phyloP scores from a whole-genome alignment of 2,888 invertebrate species.

The Branchinecta sandiegonensis region DNA sequence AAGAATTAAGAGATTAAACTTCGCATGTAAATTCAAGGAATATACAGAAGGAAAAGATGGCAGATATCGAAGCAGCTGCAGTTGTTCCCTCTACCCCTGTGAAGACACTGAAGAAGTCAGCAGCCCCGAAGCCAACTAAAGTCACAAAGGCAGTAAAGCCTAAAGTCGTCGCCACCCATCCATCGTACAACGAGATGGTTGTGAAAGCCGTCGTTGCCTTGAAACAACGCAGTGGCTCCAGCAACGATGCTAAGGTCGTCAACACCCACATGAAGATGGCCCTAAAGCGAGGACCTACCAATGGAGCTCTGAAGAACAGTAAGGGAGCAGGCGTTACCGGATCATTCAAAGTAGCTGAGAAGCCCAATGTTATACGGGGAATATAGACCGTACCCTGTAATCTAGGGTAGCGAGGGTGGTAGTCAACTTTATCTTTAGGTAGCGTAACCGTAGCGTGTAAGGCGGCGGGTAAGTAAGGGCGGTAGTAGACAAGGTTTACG shows the following conservation, averaged over 20 bases:
- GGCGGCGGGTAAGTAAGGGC: no score
- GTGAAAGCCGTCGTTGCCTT: slow-evolving; percentile 32
- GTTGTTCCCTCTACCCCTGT: neutral
- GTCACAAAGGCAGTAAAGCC: slow-evolving; percentile 22
- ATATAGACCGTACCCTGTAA: no score
- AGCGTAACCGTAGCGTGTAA: no score
- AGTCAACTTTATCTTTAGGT: no score
- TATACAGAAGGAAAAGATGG: neutral
- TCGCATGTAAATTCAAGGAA: no score
- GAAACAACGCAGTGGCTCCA: slow-evolving; percentile 36
- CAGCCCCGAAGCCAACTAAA: slow-evolving; percentile 21
- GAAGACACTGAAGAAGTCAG: neutral
- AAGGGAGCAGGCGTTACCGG: slow-evolving; percentile 29
- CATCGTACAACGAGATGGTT: slow-evolving; percentile 35
- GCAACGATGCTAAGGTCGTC: slow-evolving; percentile 31
- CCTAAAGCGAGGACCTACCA: slow-evolving; percentile 32
- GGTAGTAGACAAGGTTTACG: no score
- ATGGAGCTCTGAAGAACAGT: slow-evolving; percentile 33
- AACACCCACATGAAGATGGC: slow-evolving; percentile 34
- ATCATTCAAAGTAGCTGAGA: slow-evolving; percentile 24
- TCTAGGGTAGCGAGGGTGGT: no score
- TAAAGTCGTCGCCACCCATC: slow-evolving; percentile 32
- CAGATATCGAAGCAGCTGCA: neutral
- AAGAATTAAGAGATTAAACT: no score
- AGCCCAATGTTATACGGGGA: no score